These are phyloP conservation scores for Muscidifurax raptorellus DNA, from an alignment of 1,140 invertebrate species.

Conservation along the genomic window DNA sequence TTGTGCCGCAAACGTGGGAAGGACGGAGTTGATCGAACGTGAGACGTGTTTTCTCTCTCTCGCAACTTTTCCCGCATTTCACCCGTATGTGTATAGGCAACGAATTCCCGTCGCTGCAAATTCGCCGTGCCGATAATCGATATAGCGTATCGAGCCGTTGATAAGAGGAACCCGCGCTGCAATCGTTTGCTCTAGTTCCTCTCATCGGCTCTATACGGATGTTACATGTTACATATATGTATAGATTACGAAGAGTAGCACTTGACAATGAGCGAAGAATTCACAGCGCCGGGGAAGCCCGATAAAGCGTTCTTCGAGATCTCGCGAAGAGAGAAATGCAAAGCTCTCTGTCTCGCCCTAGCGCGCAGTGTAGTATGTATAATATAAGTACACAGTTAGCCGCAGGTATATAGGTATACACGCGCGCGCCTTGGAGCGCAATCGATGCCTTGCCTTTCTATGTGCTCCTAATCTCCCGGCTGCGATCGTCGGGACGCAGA, in stretches of 20 bases:
- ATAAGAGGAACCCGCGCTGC: too few relatives aligned
- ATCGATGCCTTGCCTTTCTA: conserved; percentile 34
- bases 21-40: conserved; percentile 50
- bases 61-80: conserved; percentile 10
- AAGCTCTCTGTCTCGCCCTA: neutral
- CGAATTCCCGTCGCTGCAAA: too few relatives aligned
- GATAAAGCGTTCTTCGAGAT: conserved; percentile 6
- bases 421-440: neutral
- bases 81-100: neutral
- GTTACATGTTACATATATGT: too few relatives aligned
- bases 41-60: conserved; percentile 21
- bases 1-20: conserved; percentile 35
- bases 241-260: too few relatives aligned
- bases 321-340: neutral
- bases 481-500: conserved; percentile 47
- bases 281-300: neutral
- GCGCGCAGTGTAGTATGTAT: neutral
- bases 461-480: conserved; percentile 32
- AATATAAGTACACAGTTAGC: neutral
- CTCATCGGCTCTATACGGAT: too few relatives aligned
- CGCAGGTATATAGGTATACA: neutral
- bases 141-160: too few relatives aligned
- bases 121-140: too few relatives aligned
- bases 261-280: neutral
- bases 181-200: too few relatives aligned